These are phyloP conservation scores for Lindbergichthys nudifrons DNA, from an alignment of 2,797 vertebrate species.

Conservation along the genomic window DNA sequence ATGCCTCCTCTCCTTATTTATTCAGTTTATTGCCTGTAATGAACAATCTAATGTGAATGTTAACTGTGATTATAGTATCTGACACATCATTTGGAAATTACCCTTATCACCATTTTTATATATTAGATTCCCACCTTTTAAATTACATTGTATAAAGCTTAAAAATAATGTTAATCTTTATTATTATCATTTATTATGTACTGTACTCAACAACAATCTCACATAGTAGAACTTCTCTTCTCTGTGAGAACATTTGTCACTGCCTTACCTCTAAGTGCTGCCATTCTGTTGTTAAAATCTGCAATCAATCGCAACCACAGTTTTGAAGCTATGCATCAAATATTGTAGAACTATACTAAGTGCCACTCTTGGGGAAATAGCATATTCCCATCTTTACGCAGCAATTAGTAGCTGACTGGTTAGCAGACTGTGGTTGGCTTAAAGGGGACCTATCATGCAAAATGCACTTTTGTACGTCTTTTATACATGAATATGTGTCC, in stretches of 20 bases:
- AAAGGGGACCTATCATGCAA: no score
- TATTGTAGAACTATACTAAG: slow-evolving; percentile 11
- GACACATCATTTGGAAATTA: not conserved
- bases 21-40: not conserved
- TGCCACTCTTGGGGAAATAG: not conserved
- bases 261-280: not conserved
- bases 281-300: not conserved
- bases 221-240: not conserved
- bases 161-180: not conserved
- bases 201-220: not conserved
- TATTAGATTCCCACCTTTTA: not conserved
- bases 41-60: not conserved
- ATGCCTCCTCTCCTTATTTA: not conserved
- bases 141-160: not conserved
- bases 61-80: not conserved
- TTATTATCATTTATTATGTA: not conserved
- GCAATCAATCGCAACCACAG: slow-evolving; percentile 4
- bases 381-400: not conserved
- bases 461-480: no score
- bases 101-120: not conserved
- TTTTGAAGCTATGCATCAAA: not conserved
- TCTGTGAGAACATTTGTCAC: not conserved
- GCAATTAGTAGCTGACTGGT: not conserved
- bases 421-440: not conserved
- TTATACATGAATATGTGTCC: no score